Evolutionary conservation across 2,113 vertebrate genomes (phyloP).

Genomic region (Cinclus mexicanus): DNA sequence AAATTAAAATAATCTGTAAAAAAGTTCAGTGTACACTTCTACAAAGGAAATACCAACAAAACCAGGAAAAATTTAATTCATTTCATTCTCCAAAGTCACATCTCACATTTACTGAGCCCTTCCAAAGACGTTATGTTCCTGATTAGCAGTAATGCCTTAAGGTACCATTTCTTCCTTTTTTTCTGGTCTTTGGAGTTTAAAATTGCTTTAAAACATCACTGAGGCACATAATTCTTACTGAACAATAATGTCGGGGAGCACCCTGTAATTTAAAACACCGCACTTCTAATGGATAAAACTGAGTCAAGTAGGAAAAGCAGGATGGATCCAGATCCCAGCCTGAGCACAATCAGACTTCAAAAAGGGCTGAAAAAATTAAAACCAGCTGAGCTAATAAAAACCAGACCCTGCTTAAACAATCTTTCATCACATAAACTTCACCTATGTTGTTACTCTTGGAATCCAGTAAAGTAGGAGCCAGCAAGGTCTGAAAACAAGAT

Average conservation of each 20-base stretch:
- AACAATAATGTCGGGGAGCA: background rate
- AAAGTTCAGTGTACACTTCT: background rate
- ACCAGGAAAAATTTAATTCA: background rate
- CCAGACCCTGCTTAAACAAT: constrained; percentile 13
- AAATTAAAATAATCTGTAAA: background rate
- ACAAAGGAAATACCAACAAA: constrained; percentile 31
- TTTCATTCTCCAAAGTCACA: background rate
- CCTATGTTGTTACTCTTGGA: constrained; percentile 31
- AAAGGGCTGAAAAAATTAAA: background rate
- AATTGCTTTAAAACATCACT: constrained; percentile 31
- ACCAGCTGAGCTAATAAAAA: constrained; percentile 46
- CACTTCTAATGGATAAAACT: constrained; percentile 38
- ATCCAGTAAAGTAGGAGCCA: constrained; percentile 1
- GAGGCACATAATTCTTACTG: background rate
- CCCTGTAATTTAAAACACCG: constrained; percentile 28
- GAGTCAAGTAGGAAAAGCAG: background rate
- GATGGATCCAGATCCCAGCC: constrained; percentile 16
- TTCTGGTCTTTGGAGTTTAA: constrained; percentile 9
- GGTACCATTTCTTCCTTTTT: background rate
- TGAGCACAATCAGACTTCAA: constrained; percentile 28
- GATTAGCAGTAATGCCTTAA: constrained; percentile 2
- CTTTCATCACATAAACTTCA: constrained; percentile 32
- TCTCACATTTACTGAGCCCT: background rate
- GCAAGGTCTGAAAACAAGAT: background rate
- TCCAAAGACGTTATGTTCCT: background rate